Percentiles rank a stretch among this genome's conserved stretches.
These are phyloP conservation scores for Temnothorax nylanderi DNA, from an alignment of 1,140 invertebrate genomes.

Conservation along the genomic window DNA sequence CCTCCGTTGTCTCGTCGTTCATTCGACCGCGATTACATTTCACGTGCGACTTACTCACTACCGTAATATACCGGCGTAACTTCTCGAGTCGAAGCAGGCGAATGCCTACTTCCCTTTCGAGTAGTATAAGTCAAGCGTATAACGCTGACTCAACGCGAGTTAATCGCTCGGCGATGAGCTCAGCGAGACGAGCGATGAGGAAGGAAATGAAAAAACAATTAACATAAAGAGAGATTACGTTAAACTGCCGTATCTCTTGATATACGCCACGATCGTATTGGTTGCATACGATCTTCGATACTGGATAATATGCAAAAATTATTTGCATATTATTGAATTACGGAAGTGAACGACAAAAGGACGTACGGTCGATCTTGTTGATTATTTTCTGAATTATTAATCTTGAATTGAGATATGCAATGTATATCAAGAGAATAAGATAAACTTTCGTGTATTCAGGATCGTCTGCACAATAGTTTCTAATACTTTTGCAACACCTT, in stretches of 20 bases:
- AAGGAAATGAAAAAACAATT: not conserved
- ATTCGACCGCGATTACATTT: slow-evolving; percentile 23
- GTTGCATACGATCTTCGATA: not conserved
- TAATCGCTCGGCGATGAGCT: no score
- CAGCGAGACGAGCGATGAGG: not conserved
- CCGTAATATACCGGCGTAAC: not conserved
- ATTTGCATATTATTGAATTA: not conserved
- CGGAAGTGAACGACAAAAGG: not conserved
- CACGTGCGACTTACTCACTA: not conserved
- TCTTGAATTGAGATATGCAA: not conserved
- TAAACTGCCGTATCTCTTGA: not conserved
- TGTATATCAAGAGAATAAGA: not conserved
- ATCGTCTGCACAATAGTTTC: not conserved
- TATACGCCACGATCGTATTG: not conserved
- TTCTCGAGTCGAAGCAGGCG: not conserved
- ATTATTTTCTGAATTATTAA: not conserved
- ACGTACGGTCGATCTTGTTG: not conserved
- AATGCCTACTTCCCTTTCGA: not conserved
- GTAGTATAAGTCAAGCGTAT: slow-evolving; percentile 10
- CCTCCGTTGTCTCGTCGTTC: not conserved
- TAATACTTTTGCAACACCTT: slow-evolving; percentile 31
- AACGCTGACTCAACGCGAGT: not conserved
- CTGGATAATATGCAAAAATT: not conserved
- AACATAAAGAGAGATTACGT: not conserved
- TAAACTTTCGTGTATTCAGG: not conserved